These are phyloP conservation scores for Amazona guildingii DNA, from an alignment of 2,113 vertebrate species.

Conservation along the genomic window DNA sequence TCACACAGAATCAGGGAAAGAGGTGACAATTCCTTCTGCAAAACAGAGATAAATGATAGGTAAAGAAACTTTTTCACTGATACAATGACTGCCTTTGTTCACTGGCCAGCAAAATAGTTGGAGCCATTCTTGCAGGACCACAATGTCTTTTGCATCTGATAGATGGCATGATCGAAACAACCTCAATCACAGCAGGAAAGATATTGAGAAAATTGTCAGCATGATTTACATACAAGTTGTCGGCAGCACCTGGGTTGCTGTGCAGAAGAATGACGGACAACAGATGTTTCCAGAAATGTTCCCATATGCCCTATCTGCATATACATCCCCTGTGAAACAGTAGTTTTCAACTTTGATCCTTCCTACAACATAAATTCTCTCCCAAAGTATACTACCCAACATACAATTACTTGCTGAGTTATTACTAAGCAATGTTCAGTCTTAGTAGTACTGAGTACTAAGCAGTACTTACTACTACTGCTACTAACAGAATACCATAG, in stretches of 20 bases:
- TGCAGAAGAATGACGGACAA: conserved; percentile 76
- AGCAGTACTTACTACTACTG: neutral
- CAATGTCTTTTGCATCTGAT: conserved; percentile 38
- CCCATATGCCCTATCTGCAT: conserved; percentile 73
- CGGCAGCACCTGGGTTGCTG: conserved; percentile 76
- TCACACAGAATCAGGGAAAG: neutral
- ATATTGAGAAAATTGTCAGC: conserved; percentile 77
- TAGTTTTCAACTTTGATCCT: conserved; percentile 42
- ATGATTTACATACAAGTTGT: conserved; percentile 74
- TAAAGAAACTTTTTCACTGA: neutral
- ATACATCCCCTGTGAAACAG: conserved; percentile 62
- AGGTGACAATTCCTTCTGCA: neutral
- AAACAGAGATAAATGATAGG: conserved; percentile 33
- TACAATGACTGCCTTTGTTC: conserved; percentile 51
- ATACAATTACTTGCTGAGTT: neutral
- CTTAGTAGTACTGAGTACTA: neutral
- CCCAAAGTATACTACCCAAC: neutral
- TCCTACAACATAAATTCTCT: neutral
- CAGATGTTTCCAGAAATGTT: conserved; percentile 78
- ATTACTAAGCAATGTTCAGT: neutral
- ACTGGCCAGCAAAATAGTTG: conserved; percentile 34
- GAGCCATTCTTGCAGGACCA: conserved; percentile 31
- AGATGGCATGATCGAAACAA: conserved; percentile 66
- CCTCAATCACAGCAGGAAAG: conserved; percentile 73
- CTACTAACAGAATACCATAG: neutral